Conservation (phyloP, 2,113 vertebrate species). For the Lota lota region DNA sequence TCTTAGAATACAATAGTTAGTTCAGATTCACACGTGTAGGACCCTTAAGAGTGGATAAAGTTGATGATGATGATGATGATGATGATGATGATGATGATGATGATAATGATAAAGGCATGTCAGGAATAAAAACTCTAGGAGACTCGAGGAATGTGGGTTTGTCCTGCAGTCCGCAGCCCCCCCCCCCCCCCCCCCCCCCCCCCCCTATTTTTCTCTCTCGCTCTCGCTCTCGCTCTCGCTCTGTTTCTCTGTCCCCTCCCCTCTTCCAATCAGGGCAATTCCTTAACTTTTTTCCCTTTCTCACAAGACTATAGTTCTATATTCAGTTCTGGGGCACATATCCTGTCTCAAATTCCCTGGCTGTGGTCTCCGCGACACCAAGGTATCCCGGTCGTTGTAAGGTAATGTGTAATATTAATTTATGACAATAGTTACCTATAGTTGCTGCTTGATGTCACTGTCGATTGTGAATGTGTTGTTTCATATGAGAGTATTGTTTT, state of each 20-base stretch:
- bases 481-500: conserved; percentile 28
- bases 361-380: conserved; percentile 71
- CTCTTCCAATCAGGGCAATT: conserved; percentile 77
- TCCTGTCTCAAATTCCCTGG: conserved; percentile 67
- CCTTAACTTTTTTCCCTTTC: conserved; percentile 78
- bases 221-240: conserved; percentile 64
- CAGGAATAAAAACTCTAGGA: conserved; percentile 54
- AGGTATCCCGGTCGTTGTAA: conserved; percentile 58
- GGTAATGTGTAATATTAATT: conserved; percentile 58
- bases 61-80: too few relatives aligned
- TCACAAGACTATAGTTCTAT: conserved; percentile 74
- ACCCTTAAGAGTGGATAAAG: not conserved
- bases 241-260: conserved; percentile 73
- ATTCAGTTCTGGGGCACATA: conserved; percentile 70
- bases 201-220: conserved; percentile 45
- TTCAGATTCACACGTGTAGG: not conserved
- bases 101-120: conserved; percentile 46
- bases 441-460: conserved; percentile 33
- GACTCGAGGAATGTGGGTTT: conserved; percentile 78
- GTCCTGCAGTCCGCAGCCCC: conserved; percentile 72
- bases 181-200: conserved; percentile 67
- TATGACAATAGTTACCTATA: conserved; percentile 33
- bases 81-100: conserved; percentile 22
- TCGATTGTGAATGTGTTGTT: conserved; percentile 44
- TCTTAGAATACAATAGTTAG: not conserved